Conservation (phyloP, 1,140 invertebrate genomes). For the Orchesella cincta region DNA sequence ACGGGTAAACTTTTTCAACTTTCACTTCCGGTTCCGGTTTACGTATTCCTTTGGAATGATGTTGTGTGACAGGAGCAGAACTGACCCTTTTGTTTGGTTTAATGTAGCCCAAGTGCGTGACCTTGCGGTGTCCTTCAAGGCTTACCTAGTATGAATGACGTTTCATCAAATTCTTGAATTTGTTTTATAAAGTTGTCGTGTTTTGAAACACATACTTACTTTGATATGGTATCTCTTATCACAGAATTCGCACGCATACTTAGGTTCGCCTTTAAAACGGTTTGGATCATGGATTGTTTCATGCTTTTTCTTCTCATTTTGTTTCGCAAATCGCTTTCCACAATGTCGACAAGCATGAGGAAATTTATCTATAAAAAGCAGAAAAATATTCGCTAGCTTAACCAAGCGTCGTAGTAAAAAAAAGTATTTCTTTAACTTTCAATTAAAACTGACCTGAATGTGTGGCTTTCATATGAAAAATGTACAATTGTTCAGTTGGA, state of each 20-base stretch:
- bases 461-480: background rate
- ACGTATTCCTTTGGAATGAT: background rate
- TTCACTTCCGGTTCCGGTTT: background rate
- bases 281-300: background rate
- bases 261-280: background rate
- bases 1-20: background rate
- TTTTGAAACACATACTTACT: background rate
- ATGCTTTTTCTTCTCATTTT: background rate
- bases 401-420: too few species aligned
- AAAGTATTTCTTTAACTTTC: too few species aligned
- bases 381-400: background rate
- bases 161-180: background rate
- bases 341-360: background rate
- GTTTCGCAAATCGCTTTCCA: background rate
- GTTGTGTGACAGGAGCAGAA: background rate
- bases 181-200: background rate
- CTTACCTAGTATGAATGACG: background rate
- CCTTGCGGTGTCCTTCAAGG: background rate
- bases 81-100: background rate
- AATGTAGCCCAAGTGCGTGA: background rate
- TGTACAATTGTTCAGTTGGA: background rate
- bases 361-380: background rate
- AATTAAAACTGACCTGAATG: background rate
- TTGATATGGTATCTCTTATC: background rate
- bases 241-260: background rate